A percentile compares a stretch with the other conserved stretches of the same genome.
Evolutionary conservation across 64 coral and sea anemone species (phyloP).

Genomic region (Trachythela sp.): DNA sequence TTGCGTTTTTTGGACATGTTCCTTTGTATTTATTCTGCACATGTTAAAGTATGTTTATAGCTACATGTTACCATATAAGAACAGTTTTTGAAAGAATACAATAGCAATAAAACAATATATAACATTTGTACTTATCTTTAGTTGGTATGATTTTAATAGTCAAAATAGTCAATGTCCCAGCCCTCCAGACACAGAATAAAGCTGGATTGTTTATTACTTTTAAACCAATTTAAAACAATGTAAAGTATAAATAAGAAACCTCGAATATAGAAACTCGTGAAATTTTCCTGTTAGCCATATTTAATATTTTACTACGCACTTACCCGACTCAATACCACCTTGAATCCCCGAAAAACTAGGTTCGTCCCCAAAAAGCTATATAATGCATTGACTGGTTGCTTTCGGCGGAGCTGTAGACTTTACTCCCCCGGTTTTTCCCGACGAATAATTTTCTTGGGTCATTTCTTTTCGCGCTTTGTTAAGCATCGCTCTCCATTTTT

Average conservation of each 20-base stretch:
- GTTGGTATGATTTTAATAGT: no score
- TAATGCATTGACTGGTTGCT: not conserved
- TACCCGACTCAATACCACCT: conserved; percentile 21
- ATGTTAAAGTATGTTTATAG: no score
- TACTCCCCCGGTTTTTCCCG: not conserved
- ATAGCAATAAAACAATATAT: no score
- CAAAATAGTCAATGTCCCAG: no score
- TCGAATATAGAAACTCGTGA: not conserved
- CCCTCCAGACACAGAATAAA: not conserved
- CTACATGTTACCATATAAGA: no score
- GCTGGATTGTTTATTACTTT: not conserved
- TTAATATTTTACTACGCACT: not conserved
- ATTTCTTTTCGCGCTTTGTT: not conserved
- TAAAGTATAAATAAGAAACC: not conserved
- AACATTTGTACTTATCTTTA: no score
- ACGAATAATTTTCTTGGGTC: not conserved
- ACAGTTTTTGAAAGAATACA: no score
- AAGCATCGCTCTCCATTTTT: not conserved
- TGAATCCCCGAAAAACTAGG: not conserved
- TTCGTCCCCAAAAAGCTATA: not conserved
- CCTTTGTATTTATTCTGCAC: no score
- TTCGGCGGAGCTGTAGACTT: not conserved
- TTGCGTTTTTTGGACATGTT: no score
- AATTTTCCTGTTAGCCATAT: not conserved
- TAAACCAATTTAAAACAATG: not conserved